Conservation (phyloP, 2,888 invertebrate species). For the Eupithecia exiguata region DNA sequence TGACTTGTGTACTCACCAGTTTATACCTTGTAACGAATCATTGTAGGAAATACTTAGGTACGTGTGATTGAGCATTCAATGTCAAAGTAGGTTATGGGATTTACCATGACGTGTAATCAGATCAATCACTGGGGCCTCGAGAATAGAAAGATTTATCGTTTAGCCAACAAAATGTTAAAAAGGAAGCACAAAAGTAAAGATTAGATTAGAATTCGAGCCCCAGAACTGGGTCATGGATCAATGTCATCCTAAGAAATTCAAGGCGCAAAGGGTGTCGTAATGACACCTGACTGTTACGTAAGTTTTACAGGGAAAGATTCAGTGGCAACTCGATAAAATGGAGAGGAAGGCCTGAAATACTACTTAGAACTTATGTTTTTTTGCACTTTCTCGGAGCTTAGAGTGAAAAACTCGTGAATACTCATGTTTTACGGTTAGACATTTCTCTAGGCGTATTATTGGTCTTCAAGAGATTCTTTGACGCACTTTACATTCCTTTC, state of each 20-base stretch:
- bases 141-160: neutral
- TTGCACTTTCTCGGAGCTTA: neutral
- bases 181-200: neutral
- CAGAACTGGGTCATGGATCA: constrained; percentile 73
- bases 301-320: constrained; percentile 50
- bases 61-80: constrained; percentile 4
- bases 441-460: neutral
- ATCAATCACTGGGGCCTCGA: constrained; percentile 4
- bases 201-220: constrained; percentile 26
- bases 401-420: neutral
- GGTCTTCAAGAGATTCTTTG: neutral
- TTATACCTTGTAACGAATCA: neutral
- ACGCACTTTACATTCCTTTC: neutral
- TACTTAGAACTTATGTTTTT: neutral
- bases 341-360: neutral
- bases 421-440: neutral
- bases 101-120: constrained; percentile 13
- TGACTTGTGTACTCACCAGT: neutral
- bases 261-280: constrained; percentile 70
- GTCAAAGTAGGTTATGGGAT: constrained; percentile 35
- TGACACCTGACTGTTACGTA: constrained; percentile 72
- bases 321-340: neutral
- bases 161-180: neutral
- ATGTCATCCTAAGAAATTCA: constrained; percentile 73
- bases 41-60: neutral